Evolutionary conservation across 2,113 vertebrate genomes (phyloP).

Genomic region (Thunnus thynnus): DNA sequence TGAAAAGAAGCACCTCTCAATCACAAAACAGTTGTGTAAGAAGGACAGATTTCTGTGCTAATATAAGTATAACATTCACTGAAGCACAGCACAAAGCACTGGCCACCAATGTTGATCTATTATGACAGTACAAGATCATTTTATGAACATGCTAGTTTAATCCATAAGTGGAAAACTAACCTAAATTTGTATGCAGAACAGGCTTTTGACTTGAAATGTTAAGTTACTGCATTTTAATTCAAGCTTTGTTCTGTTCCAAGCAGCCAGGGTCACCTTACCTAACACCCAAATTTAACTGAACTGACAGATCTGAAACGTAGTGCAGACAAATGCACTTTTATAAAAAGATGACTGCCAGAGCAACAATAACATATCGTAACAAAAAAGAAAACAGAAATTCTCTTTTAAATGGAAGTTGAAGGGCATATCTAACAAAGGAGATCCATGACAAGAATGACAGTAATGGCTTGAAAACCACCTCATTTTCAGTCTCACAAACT

Average conservation of each 20-base stretch:
- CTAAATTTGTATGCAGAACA: slow-evolving; percentile 19
- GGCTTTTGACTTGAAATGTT: slow-evolving; percentile 28
- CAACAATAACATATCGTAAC: background rate
- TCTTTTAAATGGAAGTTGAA: background rate
- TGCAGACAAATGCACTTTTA: slow-evolving; percentile 20
- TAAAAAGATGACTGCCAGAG: slow-evolving; percentile 2
- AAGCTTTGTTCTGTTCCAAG: slow-evolving; percentile 17
- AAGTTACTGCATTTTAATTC: slow-evolving; percentile 30
- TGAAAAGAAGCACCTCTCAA: background rate
- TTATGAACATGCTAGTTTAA: slow-evolving; percentile 22
- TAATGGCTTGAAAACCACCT: no score
- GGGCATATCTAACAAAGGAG: background rate
- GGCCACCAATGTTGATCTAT: slow-evolving; percentile 8
- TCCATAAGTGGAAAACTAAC: slow-evolving; percentile 19
- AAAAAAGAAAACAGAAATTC: background rate
- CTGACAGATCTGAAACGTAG: slow-evolving; percentile 27
- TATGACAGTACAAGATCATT: slow-evolving; percentile 28
- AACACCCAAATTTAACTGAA: slow-evolving; percentile 23
- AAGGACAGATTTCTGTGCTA: background rate
- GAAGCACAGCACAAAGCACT: slow-evolving; percentile 13
- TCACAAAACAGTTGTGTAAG: background rate
- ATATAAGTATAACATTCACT: background rate
- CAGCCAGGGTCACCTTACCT: slow-evolving; percentile 40
- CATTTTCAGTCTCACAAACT: no score
- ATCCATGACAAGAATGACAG: background rate